A percentile compares a stretch with the other conserved stretches of the same genome.
phyloP scores from a whole-genome alignment of 2,888 invertebrate genomes.

The Hymenopus coronatus region DNA sequence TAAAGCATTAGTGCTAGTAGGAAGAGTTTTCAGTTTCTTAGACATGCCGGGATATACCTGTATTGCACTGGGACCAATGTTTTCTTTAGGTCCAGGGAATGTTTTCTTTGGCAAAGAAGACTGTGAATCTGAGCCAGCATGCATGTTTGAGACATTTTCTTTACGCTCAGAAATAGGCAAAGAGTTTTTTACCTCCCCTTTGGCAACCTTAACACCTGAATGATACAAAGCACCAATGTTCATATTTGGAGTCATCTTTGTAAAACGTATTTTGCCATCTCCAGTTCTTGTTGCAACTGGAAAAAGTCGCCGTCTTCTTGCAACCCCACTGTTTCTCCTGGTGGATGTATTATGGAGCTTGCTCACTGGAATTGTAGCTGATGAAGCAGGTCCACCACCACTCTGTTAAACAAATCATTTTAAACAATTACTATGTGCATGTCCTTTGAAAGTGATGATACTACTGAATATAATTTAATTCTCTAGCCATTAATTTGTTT shows the following conservation, averaged over 20 bases:
- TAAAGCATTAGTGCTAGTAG: constrained; percentile 10
- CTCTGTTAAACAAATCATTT: constrained; percentile 13
- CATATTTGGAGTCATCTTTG: not conserved
- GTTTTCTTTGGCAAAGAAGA: constrained; percentile 8
- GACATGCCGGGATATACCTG: constrained; percentile 14
- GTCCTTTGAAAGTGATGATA: too few relatives aligned
- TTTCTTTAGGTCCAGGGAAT: constrained; percentile 28
- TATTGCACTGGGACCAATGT: constrained; percentile 25
- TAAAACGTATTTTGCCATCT: not conserved
- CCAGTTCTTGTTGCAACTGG: not conserved
- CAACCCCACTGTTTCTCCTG: not conserved
- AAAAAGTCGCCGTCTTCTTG: not conserved
- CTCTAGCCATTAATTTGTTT: too few relatives aligned
- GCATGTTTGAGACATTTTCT: constrained; percentile 25
- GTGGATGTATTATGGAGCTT: not conserved
- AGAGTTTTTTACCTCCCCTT: not conserved
- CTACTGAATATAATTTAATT: too few relatives aligned
- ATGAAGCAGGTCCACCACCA: constrained; percentile 1
- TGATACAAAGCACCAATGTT: not conserved
- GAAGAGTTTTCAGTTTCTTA: constrained; percentile 23
- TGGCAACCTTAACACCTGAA: not conserved
- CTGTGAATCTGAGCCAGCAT: not conserved
- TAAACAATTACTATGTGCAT: not conserved
- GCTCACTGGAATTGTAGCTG: not conserved
- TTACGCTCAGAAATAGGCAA: constrained; percentile 23